Evolutionary conservation across 2,797 vertebrate genomes (phyloP).

Genomic region (Ficedula albicollis): DNA sequence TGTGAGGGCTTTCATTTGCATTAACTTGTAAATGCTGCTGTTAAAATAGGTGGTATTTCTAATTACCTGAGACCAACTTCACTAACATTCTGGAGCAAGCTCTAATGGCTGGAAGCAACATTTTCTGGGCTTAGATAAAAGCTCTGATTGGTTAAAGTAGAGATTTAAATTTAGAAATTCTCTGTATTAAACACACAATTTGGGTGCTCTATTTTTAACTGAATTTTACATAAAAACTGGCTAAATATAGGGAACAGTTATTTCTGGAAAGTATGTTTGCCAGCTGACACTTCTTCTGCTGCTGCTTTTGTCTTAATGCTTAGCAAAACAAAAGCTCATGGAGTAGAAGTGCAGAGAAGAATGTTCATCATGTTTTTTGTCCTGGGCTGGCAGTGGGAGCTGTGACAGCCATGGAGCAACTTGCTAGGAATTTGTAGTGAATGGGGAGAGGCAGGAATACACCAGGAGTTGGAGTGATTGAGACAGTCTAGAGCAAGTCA

Average conservation of each 20-base stretch:
- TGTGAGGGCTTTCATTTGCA: neutral
- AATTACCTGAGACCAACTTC: neutral
- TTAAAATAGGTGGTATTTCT: neutral
- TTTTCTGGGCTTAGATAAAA: neutral
- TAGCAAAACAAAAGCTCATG: neutral
- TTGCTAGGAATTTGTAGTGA: neutral
- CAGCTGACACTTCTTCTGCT: slow-evolving; percentile 2
- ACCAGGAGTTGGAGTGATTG: neutral
- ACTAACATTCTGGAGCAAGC: neutral
- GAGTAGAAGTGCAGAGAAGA: neutral
- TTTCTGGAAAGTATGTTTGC: neutral
- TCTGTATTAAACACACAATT: neutral
- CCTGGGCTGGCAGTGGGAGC: neutral
- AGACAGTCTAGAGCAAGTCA: neutral
- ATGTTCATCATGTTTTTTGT: neutral
- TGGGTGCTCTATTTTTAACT: neutral
- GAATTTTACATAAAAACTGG: neutral
- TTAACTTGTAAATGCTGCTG: neutral
- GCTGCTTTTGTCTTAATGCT: neutral
- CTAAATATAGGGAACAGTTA: slow-evolving; percentile 1
- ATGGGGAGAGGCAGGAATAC: neutral
- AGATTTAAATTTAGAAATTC: neutral
- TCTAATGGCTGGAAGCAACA: neutral
- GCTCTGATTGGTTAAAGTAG: neutral
- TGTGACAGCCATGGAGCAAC: neutral